Base-by-base conservation (phyloP, 2,888 invertebrate species). In the Nomada ferruginata region DNA sequence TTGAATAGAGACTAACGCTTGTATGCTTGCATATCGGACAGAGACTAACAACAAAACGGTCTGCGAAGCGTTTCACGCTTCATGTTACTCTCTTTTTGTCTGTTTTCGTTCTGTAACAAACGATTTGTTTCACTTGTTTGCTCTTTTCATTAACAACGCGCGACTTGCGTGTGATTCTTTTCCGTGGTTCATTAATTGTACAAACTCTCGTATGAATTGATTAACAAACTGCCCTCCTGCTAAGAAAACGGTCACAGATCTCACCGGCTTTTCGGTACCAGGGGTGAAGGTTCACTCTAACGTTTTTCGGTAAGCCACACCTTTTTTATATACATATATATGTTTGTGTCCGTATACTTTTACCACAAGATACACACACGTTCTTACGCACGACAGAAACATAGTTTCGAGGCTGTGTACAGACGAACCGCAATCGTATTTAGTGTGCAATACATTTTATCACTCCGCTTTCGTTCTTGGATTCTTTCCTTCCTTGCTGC, bases 271-370 rank as follows among this genome's bases (percentile, higher is more conserved):
- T 90, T 89, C 87, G 90, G 89, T 89, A 89, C 87, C 89, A 90
- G 61, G 85, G 93, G 93, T 93, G 92, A 90, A 90, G 93, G 93
- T 92, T 91, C 89, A 89, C 85, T 87, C 90, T 92, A 91, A 89
- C 90, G 84, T 88, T 84, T 82, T 87, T 50, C 71, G 93, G 92
- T 93, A 93, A 93, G 93, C 88, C 87, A 87, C 88, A 92, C 87
- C 88, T 85, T 75, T 85, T 70, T 85, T 72, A 87, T 79, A 84
- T 85, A 77, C 82, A 83, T 78, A 75, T 78, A 77, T 84, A 74
- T 78, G 26, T 68, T 61, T 26, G 57, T 53, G 53, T 18, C 10
- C 55, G 52, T 55, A 50, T 53, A 72, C 59, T 42, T 47, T 61
- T 55, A 76, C 84, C 53, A 53, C 47, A 15, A 64, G 74, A 86